Conservation (phyloP, 1,140 invertebrate species). For the fruit fly (Drosophila melanogaster) region Release_6_plus_ISO1_MT NT_033777.3:29542001-29542500, state of each 20-base stretch:
- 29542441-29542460: too few species aligned
- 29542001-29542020: conserved; percentile 75
- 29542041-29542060: conserved; percentile 67
- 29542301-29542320: not conserved
- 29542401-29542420: not conserved
- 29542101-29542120: conserved; percentile 51
- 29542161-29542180: conserved; percentile 66
- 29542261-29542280: not conserved
- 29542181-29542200: conserved; percentile 54
- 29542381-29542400: too few species aligned
- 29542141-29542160: conserved; percentile 63
- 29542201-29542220: conserved; percentile 12
- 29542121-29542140: conserved; percentile 51
- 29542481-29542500: not conserved
- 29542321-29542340: not conserved
- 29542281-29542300: not conserved
- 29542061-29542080: conserved; percentile 38
- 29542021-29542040: conserved; percentile 56
- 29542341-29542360: too few species aligned
- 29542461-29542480: too few species aligned
- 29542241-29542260: not conserved
- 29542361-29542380: not conserved
- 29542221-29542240: conserved; percentile 50
- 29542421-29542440: not conserved
- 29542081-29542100: conserved; percentile 66